phyloP scores from a whole-genome alignment of 53 echinoderm and acorn worm species.

The Astropecten irregularis region DNA sequence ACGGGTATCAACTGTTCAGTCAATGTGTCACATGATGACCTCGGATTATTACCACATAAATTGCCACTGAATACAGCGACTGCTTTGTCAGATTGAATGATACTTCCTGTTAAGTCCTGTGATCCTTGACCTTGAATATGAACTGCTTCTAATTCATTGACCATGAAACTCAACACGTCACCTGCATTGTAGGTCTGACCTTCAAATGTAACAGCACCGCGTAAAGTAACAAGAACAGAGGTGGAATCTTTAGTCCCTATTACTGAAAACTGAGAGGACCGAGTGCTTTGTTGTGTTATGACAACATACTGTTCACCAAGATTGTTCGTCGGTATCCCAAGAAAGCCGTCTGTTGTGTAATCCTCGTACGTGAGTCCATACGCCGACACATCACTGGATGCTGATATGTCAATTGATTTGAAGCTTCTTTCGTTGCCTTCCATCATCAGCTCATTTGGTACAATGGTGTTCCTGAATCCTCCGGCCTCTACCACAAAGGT shows the following conservation, averaged over 20 bases:
- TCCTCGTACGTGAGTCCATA: constrained; percentile 56
- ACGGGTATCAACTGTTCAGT: constrained; percentile 61
- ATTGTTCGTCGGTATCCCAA: constrained; percentile 59
- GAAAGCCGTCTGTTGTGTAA: constrained; percentile 65
- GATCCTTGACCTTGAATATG: constrained; percentile 26
- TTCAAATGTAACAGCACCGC: constrained; percentile 51
- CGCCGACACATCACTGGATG: constrained; percentile 59
- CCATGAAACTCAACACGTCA: constrained; percentile 46
- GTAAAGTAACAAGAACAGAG: constrained; percentile 46
- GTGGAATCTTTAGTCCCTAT: constrained; percentile 59
- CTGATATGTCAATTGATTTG: constrained; percentile 47
- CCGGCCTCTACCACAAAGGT: constrained; percentile 28
- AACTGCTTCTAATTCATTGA: constrained; percentile 41
- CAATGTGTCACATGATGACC: constrained; percentile 55
- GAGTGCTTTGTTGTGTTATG: not conserved
- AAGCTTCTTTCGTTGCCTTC: constrained; percentile 31
- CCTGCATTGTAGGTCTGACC: constrained; percentile 50
- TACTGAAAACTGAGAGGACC: constrained; percentile 13
- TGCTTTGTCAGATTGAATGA: constrained; percentile 57
- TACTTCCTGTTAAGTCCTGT: constrained; percentile 55
- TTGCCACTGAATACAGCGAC: constrained; percentile 57
- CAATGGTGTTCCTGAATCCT: constrained; percentile 3
- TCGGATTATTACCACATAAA: constrained; percentile 33
- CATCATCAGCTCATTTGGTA: constrained; percentile 43
- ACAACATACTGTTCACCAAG: constrained; percentile 62